Evolutionary conservation across 2,888 invertebrate species (phyloP).

Genomic region (Apamea crenata): DNA sequence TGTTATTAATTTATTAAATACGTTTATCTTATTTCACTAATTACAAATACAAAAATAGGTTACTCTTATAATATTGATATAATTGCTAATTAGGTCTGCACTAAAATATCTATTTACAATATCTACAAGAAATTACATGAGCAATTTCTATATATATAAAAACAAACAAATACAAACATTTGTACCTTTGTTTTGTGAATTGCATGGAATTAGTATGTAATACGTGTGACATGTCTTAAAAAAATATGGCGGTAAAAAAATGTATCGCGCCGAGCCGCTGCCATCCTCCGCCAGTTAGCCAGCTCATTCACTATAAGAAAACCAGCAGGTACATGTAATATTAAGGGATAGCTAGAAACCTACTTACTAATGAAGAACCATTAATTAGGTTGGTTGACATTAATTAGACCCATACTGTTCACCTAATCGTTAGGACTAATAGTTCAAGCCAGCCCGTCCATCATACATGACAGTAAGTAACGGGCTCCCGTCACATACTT

Average conservation of each 20-base stretch:
- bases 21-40: not conserved
- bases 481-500: conserved; percentile 3
- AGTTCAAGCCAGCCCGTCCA: not conserved
- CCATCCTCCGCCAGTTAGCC: not conserved
- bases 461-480: conserved; percentile 18
- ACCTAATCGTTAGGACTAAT: not conserved
- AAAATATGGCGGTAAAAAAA: not conserved
- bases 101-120: too few species aligned
- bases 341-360: not conserved
- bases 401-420: conserved; percentile 3
- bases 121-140: not conserved
- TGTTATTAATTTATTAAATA: not conserved
- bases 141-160: too few species aligned
- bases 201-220: not conserved
- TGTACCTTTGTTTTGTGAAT: too few species aligned
- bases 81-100: too few species aligned
- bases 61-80: not conserved
- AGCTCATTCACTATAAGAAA: not conserved
- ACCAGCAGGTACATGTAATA: not conserved
- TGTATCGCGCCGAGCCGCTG: too few species aligned
- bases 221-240: not conserved
- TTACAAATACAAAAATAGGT: too few species aligned
- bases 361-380: not conserved
- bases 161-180: too few species aligned
- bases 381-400: not conserved